phyloP scores from a whole-genome alignment of 2,113 vertebrate genomes.

The Ailurus styani region DNA sequence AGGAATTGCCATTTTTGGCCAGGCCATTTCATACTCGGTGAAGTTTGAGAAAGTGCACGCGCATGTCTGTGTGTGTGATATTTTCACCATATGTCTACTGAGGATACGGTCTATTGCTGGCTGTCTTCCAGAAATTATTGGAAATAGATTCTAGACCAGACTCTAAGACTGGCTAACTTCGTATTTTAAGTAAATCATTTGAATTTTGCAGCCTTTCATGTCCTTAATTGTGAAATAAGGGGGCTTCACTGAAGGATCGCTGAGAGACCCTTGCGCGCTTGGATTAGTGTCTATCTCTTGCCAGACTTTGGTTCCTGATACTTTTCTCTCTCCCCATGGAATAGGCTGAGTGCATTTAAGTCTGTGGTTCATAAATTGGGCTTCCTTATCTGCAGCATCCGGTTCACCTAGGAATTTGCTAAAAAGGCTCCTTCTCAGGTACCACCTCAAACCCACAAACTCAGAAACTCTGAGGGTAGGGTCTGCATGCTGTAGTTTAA shows the following conservation, averaged over 20 bases:
- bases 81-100: neutral
- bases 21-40: neutral
- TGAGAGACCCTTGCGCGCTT: neutral
- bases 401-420: neutral
- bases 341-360: neutral
- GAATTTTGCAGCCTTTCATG: neutral
- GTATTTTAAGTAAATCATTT: neutral
- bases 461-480: too few species aligned
- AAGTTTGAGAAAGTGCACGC: neutral
- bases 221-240: neutral
- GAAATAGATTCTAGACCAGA: neutral
- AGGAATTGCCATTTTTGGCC: neutral
- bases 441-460: too few species aligned
- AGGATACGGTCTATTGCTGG: neutral
- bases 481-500: neutral
- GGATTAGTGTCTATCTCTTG: neutral
- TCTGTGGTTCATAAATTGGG: neutral
- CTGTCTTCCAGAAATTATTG: neutral
- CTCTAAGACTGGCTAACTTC: neutral
- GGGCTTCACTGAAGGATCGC: neutral
- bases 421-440: neutral
- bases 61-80: neutral
- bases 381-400: neutral
- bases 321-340: too few species aligned
- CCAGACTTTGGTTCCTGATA: neutral